phyloP scores from a whole-genome alignment of 2,888 invertebrate genomes.

The Pseudolycoriella hygida region DNA sequence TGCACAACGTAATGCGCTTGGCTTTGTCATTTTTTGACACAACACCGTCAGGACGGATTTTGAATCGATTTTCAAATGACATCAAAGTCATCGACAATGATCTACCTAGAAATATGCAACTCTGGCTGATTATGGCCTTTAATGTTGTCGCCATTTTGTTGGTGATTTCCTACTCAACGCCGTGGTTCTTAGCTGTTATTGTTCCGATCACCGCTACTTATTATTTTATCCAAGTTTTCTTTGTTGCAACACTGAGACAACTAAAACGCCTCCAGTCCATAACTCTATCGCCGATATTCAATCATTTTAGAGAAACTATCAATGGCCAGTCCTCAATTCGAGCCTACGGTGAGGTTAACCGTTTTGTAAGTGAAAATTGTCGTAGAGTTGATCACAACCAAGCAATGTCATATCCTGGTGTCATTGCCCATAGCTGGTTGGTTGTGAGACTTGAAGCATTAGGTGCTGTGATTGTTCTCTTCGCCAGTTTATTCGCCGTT shows the following conservation, averaged over 20 bases:
- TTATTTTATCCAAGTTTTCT: constrained; percentile 29
- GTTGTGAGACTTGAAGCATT: constrained; percentile 30
- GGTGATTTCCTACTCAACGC: constrained; percentile 16
- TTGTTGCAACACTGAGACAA: constrained; percentile 34
- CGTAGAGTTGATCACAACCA: constrained; percentile 34
- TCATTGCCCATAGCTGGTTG: constrained; percentile 32
- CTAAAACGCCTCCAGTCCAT: constrained; percentile 34
- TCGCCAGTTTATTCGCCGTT: constrained; percentile 38
- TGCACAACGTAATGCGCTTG: constrained; percentile 42
- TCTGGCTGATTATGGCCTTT: constrained; percentile 28
- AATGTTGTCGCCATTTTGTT: constrained; percentile 14
- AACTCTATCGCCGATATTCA: constrained; percentile 36
- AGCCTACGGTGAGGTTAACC: constrained; percentile 23
- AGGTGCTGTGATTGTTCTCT: constrained; percentile 36
- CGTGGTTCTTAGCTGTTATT: constrained; percentile 20
- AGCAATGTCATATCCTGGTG: constrained; percentile 32
- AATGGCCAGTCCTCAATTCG: constrained; percentile 29
- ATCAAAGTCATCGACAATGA: constrained; percentile 37
- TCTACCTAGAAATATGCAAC: constrained; percentile 28
- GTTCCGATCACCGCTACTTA: constrained; percentile 20
- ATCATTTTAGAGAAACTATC: constrained; percentile 34
- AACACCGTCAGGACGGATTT: constrained; percentile 57
- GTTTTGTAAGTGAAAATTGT: constrained; percentile 36
- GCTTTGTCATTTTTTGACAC: constrained; percentile 64
- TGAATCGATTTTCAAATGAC: constrained; percentile 47